These are phyloP conservation scores for Caracal caracal DNA, from an alignment of 2,113 vertebrate genomes.

Conservation along the genomic window DNA sequence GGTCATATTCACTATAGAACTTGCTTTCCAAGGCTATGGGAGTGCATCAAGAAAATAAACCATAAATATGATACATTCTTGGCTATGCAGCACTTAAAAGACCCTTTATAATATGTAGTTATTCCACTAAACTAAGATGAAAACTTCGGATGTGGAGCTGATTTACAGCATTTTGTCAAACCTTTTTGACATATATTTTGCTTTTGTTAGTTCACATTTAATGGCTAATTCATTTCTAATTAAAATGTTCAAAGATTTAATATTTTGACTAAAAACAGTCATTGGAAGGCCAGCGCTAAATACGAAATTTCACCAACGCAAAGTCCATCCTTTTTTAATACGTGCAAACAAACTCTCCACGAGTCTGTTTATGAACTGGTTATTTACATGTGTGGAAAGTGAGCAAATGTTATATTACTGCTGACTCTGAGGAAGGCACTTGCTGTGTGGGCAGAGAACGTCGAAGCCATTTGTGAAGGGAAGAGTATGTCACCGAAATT, in stretches of 20 bases:
- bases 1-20: not conserved
- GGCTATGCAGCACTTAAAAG: not conserved
- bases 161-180: not conserved
- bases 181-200: not conserved
- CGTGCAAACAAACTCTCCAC: not conserved
- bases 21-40: not conserved
- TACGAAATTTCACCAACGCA: not conserved
- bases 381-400: constrained; percentile 32
- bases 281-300: not conserved
- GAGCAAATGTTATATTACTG: not conserved
- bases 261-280: not conserved
- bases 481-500: constrained; percentile 54
- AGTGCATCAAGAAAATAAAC: not conserved
- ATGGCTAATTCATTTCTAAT: not conserved
- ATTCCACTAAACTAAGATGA: not conserved
- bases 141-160: not conserved
- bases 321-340: not conserved
- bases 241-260: not conserved
- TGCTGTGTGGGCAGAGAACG: constrained; percentile 37
- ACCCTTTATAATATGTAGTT: not conserved
- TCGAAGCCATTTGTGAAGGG: not conserved
- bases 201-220: not conserved
- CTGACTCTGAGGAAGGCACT: constrained; percentile 42
- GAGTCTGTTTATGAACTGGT: not conserved
- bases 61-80: not conserved